Evolutionary conservation across 2,113 vertebrate genomes (phyloP), one percentile per base, ranked within the genome.

Genomic region (Elephas maximus): DNA sequence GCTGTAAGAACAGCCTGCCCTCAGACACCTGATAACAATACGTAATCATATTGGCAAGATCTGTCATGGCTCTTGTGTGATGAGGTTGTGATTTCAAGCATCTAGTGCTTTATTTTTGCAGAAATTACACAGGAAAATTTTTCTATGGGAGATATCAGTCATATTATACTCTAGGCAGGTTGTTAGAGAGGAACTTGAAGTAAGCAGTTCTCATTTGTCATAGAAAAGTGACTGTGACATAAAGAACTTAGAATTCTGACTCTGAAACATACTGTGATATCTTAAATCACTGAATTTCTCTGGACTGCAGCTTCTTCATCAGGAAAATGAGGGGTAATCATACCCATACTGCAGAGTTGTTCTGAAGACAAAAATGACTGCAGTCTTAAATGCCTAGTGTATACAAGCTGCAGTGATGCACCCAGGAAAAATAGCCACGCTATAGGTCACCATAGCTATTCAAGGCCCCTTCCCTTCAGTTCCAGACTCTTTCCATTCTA

Each of bases 91-190:
- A 80, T 94, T 94, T 90, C 82, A 73, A 62, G 41, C 60, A 77
- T 60, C 79, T 73, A 51, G 11, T 37, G 62, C 89, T 94, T 94
- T 78, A 76, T 87, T 96, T 91, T 92, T 82, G 80, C 41, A 78
- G 84, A 93, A 95, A 87, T 95, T 79, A 88, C 74, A 44, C 7
- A 60, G 76, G 30, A 93, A 90, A 74, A n/a, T 71, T 83, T 93
- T 94, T 76, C 83, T 17, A 0, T 76, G 80, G 24, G 62, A 41
- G 67, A 74, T 85, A 86, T 76, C 88, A 44, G 51, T 97, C 83
- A 90, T 73, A 17, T 28, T 23, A 57, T 48, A 28, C 53, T 62
- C 62, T 44, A 48, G 48, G 45, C 71, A 86, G 78, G 73, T 62
- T 51, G 62, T 63, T 28, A 92, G 67, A 88, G 57, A 89, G 63